Evolutionary conservation across 1,140 invertebrate species (phyloP).

Genomic region (Cyclina sinensis): DNA sequence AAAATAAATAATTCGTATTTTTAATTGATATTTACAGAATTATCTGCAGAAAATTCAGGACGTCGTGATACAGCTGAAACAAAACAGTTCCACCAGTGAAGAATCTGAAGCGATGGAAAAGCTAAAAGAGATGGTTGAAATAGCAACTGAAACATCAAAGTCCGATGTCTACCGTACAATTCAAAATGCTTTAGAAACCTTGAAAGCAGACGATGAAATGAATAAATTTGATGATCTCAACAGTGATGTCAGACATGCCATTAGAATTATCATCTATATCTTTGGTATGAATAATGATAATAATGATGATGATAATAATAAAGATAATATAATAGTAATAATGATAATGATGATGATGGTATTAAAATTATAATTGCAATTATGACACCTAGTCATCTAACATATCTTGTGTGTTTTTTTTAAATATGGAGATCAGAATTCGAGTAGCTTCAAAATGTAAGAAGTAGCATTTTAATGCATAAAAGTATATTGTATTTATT

Average conservation of each 20-base stretch:
- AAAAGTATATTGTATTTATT: too few species aligned
- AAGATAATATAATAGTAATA: too few species aligned
- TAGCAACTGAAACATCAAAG: not conserved
- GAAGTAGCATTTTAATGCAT: too few species aligned
- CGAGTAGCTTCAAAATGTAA: too few species aligned
- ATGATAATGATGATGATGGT: too few species aligned
- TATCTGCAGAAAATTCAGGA: not conserved
- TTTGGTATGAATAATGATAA: not conserved
- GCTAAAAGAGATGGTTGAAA: not conserved
- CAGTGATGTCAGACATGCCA: not conserved
- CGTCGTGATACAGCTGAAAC: not conserved
- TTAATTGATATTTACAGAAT: not conserved
- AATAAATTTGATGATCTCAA: not conserved
- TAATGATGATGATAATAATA: too few species aligned
- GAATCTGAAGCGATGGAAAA: not conserved
- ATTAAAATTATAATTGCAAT: too few species aligned
- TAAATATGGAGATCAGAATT: too few species aligned
- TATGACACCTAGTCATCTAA: too few species aligned
- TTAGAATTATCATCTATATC: not conserved
- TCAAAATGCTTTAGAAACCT: not conserved
- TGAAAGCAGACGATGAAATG: not conserved
- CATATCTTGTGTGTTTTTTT: too few species aligned
- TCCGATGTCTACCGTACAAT: not conserved
- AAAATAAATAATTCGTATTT: too few species aligned
- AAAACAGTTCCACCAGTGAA: not conserved